A percentile compares a stretch with the other conserved stretches of the same genome.
These are phyloP conservation scores for Scaptodrosophila lebanonensis DNA, from an alignment of 1,140 invertebrate genomes.

Conservation along the genomic window DNA sequence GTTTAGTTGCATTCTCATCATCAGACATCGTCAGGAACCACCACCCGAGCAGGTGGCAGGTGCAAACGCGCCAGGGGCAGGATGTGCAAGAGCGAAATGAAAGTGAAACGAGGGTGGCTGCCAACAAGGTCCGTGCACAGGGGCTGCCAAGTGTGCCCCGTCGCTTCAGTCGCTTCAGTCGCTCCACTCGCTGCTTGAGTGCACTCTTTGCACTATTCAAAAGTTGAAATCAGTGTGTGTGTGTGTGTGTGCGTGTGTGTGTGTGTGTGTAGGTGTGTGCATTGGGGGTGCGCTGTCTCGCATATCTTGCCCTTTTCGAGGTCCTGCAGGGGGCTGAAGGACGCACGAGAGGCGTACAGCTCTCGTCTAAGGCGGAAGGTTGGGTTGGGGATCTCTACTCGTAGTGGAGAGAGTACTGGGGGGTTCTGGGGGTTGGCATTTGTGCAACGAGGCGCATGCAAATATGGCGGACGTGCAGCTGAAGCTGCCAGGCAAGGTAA, in stretches of 20 bases:
- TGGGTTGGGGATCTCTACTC: no score
- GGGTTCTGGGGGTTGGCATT: constrained; percentile 33
- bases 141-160: constrained; percentile 3
- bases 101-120: constrained; percentile 70
- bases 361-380: no score
- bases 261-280: neutral
- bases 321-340: constrained; percentile 41
- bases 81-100: constrained; percentile 36
- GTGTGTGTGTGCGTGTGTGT: neutral
- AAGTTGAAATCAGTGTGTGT: constrained; percentile 25
- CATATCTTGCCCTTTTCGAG: constrained; percentile 26
- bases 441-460: constrained; percentile 2
- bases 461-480: constrained; percentile 3
- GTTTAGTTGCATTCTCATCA: constrained; percentile 62
- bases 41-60: constrained; percentile 31
- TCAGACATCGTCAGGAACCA: constrained; percentile 5
- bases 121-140: constrained; percentile 5
- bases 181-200: constrained; percentile 42
- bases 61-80: constrained; percentile 28
- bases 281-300: constrained; percentile 2
- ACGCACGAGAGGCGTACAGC: constrained; percentile 47
- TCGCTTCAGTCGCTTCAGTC: neutral
- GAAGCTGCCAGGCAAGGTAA: constrained; percentile 26
- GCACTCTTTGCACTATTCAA: constrained; percentile 73
- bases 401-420: no score